Base-by-base conservation (phyloP, 1,140 invertebrate genomes). In the Coptotermes formosanus region DNA sequence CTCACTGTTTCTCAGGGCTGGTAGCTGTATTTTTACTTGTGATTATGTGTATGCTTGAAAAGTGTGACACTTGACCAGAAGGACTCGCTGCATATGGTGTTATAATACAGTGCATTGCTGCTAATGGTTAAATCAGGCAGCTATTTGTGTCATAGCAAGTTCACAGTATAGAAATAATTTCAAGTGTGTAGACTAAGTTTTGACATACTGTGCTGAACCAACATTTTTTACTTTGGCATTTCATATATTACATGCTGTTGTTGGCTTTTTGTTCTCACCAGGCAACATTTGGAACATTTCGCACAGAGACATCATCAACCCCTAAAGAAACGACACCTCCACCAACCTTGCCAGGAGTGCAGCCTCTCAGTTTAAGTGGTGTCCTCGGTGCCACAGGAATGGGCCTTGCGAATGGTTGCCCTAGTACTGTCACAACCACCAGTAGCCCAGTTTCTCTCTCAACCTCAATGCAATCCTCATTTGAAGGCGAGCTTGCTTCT, bases 381-480 rank as follows among this genome's bases (percentile, higher is more conserved):
- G 30, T 84, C 55, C 45, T 84, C 9, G n/a, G 82, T 32, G 83
- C 52, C 23, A 11, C 45, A n/a, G 52, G 52, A 32, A 84, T 84
- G 30, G 52, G 48, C 7, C 45, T 45, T 83, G 88, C 90, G 25
- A 92, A 92, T 83, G 91, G 92, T 45, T 94, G 93, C 87, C 88
- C 91, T 1, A 92, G 91, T 89, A 92, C 93, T 0, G 91, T 93
- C 44, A 93, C 92, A 25, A 84, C 48, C 82, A 93, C 92, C 83
- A 93, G 92, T 84, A 94, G 94, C 88, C 94, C 94, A 0, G 93
- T 95, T 81, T 94, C 94, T 38, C 89, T 95, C 90, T 93, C 94
- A 52, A 92, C 93, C 8, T 95, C 94, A 45, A 93, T 95, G 93
- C 94, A 96, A 91, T 95, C 95, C 55, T 95, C 94, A n/a, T 96